These are phyloP conservation scores for Maniola jurtina DNA, from an alignment of 1,140 invertebrate species.

Conservation along the genomic window DNA sequence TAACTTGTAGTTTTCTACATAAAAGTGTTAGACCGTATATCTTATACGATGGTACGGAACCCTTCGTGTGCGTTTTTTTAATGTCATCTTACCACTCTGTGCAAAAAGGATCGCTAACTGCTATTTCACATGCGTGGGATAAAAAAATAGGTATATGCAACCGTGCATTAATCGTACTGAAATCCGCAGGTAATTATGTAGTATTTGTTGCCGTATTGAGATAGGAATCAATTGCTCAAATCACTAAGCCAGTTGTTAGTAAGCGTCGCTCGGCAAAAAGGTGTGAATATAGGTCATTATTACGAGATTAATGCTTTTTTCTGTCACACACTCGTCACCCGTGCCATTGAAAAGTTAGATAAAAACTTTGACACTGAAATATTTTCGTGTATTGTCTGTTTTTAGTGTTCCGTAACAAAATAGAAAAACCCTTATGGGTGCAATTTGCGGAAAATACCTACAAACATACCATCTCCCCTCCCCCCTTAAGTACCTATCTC, in stretches of 20 bases:
- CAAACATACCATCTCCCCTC: no score
- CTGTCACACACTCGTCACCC: slow-evolving; percentile 19
- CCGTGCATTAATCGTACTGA: neutral
- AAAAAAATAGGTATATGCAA: neutral
- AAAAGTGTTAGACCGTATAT: no score
- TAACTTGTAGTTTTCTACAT: no score
- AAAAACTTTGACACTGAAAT: slow-evolving; percentile 31
- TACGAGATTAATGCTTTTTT: slow-evolving; percentile 26
- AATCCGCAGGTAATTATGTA: slow-evolving; percentile 3
- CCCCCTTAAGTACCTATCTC: no score
- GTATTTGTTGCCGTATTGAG: slow-evolving; percentile 26
- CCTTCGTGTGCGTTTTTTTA: no score
- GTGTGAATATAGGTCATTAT: slow-evolving; percentile 41
- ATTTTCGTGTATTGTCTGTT: slow-evolving; percentile 19
- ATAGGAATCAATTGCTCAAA: slow-evolving; percentile 37
- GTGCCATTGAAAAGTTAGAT: slow-evolving; percentile 30
- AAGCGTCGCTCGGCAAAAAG: slow-evolving; percentile 33
- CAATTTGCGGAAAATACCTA: no score
- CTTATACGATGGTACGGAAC: no score
- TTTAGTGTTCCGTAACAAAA: neutral
- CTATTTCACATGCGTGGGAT: neutral
- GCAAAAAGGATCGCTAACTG: neutral
- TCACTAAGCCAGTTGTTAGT: slow-evolving; percentile 31
- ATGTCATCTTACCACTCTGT: no score
- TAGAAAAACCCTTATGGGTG: no score